Percentiles rank a stretch among this genome's conserved stretches.
phyloP scores from a whole-genome alignment of 2,888 invertebrate species.

The Meganola albula region DNA sequence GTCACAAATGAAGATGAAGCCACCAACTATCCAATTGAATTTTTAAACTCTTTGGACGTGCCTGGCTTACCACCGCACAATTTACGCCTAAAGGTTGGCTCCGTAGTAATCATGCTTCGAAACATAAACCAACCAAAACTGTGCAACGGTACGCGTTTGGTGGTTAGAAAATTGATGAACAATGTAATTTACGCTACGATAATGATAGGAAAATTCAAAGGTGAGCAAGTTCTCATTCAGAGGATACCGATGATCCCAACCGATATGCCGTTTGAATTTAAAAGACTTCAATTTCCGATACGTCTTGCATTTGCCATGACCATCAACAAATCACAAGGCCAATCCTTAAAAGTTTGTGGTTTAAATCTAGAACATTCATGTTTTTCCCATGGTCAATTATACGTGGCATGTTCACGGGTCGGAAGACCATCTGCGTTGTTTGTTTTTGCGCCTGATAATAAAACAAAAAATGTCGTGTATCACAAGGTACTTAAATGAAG shows the following conservation, averaged over 20 bases:
- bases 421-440: constrained; percentile 13
- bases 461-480: constrained; percentile 18
- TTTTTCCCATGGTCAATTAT: constrained; percentile 13
- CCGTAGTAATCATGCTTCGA: constrained; percentile 31
- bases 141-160: constrained; percentile 19
- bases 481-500: constrained; percentile 13
- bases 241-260: constrained; percentile 16
- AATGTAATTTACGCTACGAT: constrained; percentile 18
- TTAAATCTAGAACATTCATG: constrained; percentile 6
- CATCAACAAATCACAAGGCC: constrained; percentile 6
- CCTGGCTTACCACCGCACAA: constrained; percentile 29
- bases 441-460: constrained; percentile 8
- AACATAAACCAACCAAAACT: constrained; percentile 22
- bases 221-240: constrained; percentile 6
- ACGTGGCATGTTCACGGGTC: constrained; percentile 14
- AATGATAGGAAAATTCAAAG: constrained; percentile 13
- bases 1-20: constrained; percentile 24
- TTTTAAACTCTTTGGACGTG: constrained; percentile 36
- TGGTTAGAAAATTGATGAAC: constrained; percentile 19
- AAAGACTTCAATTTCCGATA: constrained; percentile 18
- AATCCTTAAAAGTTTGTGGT: constrained; percentile 1
- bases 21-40: constrained; percentile 34
- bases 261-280: constrained; percentile 13
- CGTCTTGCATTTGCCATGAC: constrained; percentile 16
- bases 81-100: constrained; percentile 32